Percentiles rank a stretch among this genome's conserved stretches.
Evolutionary conservation across 2,113 vertebrate species (phyloP).

Genomic region (Nannobrachium achirus): DNA sequence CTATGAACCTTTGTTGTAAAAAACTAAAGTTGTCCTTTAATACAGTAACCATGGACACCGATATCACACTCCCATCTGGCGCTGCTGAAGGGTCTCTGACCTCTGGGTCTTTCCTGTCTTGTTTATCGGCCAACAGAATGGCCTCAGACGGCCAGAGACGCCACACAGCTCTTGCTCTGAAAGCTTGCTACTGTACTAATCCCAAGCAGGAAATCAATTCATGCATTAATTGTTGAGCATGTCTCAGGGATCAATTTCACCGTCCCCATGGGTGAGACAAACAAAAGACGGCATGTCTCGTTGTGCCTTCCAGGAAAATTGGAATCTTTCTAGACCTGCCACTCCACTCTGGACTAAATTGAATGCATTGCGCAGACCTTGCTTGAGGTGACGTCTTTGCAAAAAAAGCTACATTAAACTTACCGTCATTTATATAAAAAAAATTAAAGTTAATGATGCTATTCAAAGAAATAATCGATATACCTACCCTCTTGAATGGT

Average conservation of each 20-base stretch:
- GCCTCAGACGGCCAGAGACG: constrained; percentile 29
- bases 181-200: constrained; percentile 53
- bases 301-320: constrained; percentile 31
- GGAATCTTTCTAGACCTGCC: constrained; percentile 40
- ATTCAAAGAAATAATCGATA: too few relatives aligned
- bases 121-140: constrained; percentile 53
- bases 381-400: too few relatives aligned
- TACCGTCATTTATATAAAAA: too few relatives aligned
- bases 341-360: constrained; percentile 17
- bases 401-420: too few relatives aligned
- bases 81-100: constrained; percentile 46
- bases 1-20: too few relatives aligned
- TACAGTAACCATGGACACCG: too few relatives aligned
- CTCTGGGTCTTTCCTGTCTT: constrained; percentile 44
- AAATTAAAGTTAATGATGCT: too few relatives aligned
- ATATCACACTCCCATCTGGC: constrained; percentile 15
- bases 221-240: constrained; percentile 66
- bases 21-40: too few relatives aligned
- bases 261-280: constrained; percentile 41
- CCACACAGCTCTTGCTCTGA: constrained; percentile 31
- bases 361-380: not conserved
- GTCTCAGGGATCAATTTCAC: constrained; percentile 59
- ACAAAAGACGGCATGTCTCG: constrained; percentile 25
- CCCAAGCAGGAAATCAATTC: constrained; percentile 67
- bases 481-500: too few relatives aligned